Evolutionary conservation across 2,888 invertebrate species (phyloP), one percentile per base, ranked within the genome.

Genomic region (Caenorhabditis macrosperma): DNA sequence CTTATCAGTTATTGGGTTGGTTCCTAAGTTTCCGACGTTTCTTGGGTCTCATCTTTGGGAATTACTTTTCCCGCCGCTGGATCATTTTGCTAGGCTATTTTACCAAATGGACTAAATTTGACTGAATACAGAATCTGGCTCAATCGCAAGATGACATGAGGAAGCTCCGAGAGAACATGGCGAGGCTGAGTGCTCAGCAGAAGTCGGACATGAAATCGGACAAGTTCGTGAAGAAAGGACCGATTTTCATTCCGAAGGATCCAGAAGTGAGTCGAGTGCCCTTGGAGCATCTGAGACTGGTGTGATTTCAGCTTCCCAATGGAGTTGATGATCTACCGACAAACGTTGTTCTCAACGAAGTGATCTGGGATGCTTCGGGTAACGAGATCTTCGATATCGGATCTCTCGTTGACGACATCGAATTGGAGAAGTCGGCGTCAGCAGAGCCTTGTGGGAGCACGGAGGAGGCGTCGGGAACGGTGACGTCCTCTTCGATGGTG

Each of bases 321-420:
- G n/a, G 57, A 0, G 28, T 26, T 0, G 26, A 9, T 12, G 38
- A 12, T 5, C 63, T 38, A 0, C 48, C 57, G 7, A 17, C 64
- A n/a, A 60, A 75, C 24, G 41, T 75, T 15, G 46, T 35, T 7
- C 44, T 75, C 20, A 46, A 60, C 2, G 41, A 54, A 4, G 66
- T 75, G 12, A 15, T 9, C n/a, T 75, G 54, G 20, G 46, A 67
- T 15, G 33, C 48, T 4, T 15, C 38, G 2, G 17, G 10, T 1
- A 75, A 75, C 52, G 75, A 75, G 28, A 60, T 67, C 26, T 67
- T 17, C 35, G 66, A 66, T 3, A 46, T 75, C 20, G 75, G 75
- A 6, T 57, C 67, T 5, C 67, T 67, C 20, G 38, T 67, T 0
- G 75, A 76, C 17, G 38, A 57, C n/a, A 28, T 67, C 15, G 74